Percentiles rank a stretch among this genome's conserved stretches.
Evolutionary conservation across 2,888 invertebrate species (phyloP).

Genomic region (Dioctria rufipes): DNA sequence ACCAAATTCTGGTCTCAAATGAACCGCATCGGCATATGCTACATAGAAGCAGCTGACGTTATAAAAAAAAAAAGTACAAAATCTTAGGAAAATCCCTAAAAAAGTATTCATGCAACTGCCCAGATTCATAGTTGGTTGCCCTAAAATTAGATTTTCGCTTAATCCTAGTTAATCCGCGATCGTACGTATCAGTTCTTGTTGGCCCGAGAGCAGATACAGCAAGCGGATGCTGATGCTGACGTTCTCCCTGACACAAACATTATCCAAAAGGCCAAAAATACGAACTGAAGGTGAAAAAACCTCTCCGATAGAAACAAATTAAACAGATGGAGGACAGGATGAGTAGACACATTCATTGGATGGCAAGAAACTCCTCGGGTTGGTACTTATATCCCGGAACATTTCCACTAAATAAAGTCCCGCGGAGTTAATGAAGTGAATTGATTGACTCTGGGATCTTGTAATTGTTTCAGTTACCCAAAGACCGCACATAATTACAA

Average conservation of each 20-base stretch:
- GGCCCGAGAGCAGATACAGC: neutral
- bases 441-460: slow-evolving; percentile 47
- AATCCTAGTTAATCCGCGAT: slow-evolving; percentile 56
- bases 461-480: slow-evolving; percentile 11
- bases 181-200: neutral
- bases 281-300: slow-evolving; percentile 43
- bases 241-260: slow-evolving; percentile 1
- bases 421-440: slow-evolving; percentile 47
- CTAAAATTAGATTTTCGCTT: slow-evolving; percentile 56
- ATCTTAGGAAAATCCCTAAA: slow-evolving; percentile 34
- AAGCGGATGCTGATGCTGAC: slow-evolving; percentile 31
- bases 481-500: slow-evolving; percentile 56
- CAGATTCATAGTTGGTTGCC: neutral
- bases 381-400: neutral
- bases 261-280: slow-evolving; percentile 20
- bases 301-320: slow-evolving; percentile 18
- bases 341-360: neutral
- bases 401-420: slow-evolving; percentile 12
- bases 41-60: neutral
- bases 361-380: neutral
- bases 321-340: slow-evolving; percentile 35
- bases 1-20: neutral
- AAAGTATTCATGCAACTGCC: slow-evolving; percentile 10
- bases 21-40: slow-evolving; percentile 9
- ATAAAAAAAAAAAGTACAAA: slow-evolving; percentile 31